A percentile compares a stretch with the other conserved stretches of the same genome.
These are phyloP conservation scores for Drosophila prosaltans DNA, from an alignment of 1,140 invertebrate species.

Conservation along the genomic window DNA sequence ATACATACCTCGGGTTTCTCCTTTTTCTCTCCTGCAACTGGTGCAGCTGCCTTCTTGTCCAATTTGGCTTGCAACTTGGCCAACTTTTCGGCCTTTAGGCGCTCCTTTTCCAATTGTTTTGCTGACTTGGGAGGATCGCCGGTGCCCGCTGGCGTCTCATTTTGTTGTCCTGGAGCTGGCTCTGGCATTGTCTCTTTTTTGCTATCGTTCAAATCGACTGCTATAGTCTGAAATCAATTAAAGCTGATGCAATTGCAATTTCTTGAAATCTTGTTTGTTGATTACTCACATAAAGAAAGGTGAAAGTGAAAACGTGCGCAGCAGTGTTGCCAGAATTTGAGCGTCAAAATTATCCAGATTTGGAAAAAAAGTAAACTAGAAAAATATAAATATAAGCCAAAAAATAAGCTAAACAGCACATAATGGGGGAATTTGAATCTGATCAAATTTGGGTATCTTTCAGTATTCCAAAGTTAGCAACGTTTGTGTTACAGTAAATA, in stretches of 20 bases:
- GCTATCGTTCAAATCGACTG: not conserved
- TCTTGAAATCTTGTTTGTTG: conserved; percentile 15
- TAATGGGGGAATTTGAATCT: no score
- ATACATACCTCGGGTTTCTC: conserved; percentile 87
- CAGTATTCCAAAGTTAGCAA: no score
- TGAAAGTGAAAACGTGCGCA: conserved; percentile 65
- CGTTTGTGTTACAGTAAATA: no score
- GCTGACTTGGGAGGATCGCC: conserved; percentile 88
- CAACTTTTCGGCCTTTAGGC: conserved; percentile 93
- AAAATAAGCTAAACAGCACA: no score
- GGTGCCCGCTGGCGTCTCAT: conserved; percentile 34
- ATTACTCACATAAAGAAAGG: conserved; percentile 59
- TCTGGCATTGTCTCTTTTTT: conserved; percentile 45
- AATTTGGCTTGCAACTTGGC: conserved; percentile 96
- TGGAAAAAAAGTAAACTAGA: no score
- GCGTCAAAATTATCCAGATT: no score
- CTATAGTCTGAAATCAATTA: conserved; percentile 5
- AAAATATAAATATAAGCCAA: no score
- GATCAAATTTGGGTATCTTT: no score
- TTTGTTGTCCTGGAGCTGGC: conserved; percentile 26
- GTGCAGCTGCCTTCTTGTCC: conserved; percentile 88
- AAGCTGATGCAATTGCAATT: conserved; percentile 52
- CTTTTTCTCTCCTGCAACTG: conserved; percentile 86
- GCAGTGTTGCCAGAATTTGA: no score
- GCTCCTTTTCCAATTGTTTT: conserved; percentile 95